These are phyloP conservation scores for Chroicocephalus ridibundus DNA, from an alignment of 2,113 vertebrate species.

Conservation along the genomic window DNA sequence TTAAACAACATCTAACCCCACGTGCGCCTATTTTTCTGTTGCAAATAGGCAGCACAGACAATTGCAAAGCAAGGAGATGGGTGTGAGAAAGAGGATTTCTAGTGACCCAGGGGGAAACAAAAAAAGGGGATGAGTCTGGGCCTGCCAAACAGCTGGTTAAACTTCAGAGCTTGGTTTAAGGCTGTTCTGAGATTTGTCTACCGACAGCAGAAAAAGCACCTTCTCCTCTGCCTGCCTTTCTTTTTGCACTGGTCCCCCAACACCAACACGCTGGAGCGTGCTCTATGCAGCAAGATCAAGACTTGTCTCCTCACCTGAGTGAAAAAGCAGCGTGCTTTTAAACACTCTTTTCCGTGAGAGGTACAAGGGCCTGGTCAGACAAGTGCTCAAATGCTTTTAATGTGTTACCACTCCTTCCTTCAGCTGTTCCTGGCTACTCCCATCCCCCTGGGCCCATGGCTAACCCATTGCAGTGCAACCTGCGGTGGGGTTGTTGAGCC, in stretches of 20 bases:
- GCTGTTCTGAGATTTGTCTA: background rate
- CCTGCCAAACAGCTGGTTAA: constrained; percentile 53
- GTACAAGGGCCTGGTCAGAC: background rate
- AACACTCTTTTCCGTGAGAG: background rate
- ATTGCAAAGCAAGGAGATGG: background rate
- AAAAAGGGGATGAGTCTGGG: background rate
- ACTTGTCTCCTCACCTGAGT: background rate
- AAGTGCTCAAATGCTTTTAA: background rate
- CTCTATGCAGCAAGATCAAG: background rate
- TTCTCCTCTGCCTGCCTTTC: background rate
- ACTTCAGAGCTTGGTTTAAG: background rate
- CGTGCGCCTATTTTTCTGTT: rapidly evolving
- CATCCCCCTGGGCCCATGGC: background rate
- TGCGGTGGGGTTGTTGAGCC: background rate
- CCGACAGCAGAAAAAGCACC: background rate
- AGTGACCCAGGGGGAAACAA: background rate
- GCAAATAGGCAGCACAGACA: background rate
- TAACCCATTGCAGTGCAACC: background rate
- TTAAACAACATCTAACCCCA: constrained; percentile 9
- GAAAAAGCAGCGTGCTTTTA: background rate
- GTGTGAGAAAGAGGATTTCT: constrained; percentile 39
- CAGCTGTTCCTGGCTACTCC: constrained; percentile 9
- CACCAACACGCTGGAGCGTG: rapidly evolving
- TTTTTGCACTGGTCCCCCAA: background rate
- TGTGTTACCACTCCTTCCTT: background rate